Evolutionary conservation across 1,140 invertebrate genomes (phyloP), one percentile per base, ranked within the genome.

Genomic region (Pachyrhynchus sulphureomaculatus): DNA sequence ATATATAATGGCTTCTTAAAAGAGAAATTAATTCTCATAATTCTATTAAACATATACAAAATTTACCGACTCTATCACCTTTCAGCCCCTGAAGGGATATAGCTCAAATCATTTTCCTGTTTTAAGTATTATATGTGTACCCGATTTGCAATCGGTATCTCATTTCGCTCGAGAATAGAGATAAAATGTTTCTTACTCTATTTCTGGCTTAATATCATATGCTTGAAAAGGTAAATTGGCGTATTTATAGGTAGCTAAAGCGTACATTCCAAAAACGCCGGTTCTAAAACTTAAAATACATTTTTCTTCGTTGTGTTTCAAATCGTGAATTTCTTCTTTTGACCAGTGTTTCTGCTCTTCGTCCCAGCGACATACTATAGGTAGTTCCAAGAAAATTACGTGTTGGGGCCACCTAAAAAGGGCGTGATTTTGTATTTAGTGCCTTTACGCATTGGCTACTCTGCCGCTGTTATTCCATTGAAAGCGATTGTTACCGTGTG

Each of bases 301-400:
- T 67, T 90, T 90, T 63, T 92, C 89, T 70, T 92, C 91, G 70
- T 90, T 92, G 68, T 88, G 92, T 70, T 91, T 91, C 37, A 88
- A 82, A 64, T 93, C 91, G 60, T 91, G 87, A 1, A 93, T 81
- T 68, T 89, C 85, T 51, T 87, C 82, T 1, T 83, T 90, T 0
- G 86, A 87, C 92, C 91, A 94, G 6, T 75, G 71, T 36, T 78
- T 72, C 45, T 70, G 71, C 0, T 81, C 71, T 8, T 80, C 69
- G 66, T 90, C 82, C 91, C 91, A 93, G 55, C 88, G 84, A 12
- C 88, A 90, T 2, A 91, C 84, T 9, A 88, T 79, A 0, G 91
- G 91, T 1, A 90, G 86, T 68, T 94, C 91, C 29, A 91, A 86
- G 89, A 90, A 93, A 53, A 92, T 82, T 5, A 92, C 85, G 4